These are phyloP conservation scores for Microctonus aethiopoides DNA, from an alignment of 2,888 invertebrate genomes.

Conservation along the genomic window DNA sequence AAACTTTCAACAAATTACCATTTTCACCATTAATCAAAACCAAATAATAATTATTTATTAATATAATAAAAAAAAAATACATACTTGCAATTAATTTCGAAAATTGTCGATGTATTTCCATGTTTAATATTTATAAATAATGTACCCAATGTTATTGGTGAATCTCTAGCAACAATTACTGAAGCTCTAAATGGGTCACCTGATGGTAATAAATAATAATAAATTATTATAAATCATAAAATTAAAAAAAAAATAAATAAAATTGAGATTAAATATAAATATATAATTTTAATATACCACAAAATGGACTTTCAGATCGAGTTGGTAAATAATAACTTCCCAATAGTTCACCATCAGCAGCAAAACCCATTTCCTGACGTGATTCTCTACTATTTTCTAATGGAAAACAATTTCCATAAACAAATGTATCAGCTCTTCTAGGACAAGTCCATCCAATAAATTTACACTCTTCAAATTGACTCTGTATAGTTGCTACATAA, in stretches of 20 bases:
- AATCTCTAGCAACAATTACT: slow-evolving; percentile 66
- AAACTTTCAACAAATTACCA: slow-evolving; percentile 42
- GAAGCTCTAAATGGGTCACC: slow-evolving; percentile 70
- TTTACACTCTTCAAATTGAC: slow-evolving; percentile 65
- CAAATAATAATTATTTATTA: background rate
- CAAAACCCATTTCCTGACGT: slow-evolving; percentile 63
- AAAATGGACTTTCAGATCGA: slow-evolving; percentile 68
- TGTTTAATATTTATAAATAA: slow-evolving; percentile 66
- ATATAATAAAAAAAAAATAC: slow-evolving; percentile 45
- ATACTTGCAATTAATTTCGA: slow-evolving; percentile 69
- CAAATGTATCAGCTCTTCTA: slow-evolving; percentile 68
- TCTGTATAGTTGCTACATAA: slow-evolving; percentile 69
- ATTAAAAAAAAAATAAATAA: background rate
- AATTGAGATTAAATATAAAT: too few relatives aligned
- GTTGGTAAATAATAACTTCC: slow-evolving; percentile 72
- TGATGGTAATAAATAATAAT: slow-evolving; percentile 50
- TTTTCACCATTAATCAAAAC: background rate
- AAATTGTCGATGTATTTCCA: slow-evolving; percentile 63
- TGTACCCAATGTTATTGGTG: slow-evolving; percentile 66
- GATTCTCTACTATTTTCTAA: slow-evolving; percentile 56
- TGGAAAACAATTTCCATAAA: slow-evolving; percentile 71
- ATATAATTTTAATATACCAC: slow-evolving; percentile 69
- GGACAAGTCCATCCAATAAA: slow-evolving; percentile 71
- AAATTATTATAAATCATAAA: slow-evolving; percentile 16
- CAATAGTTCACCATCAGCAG: slow-evolving; percentile 58